Base-by-base conservation (phyloP, 2,113 vertebrate genomes). In the Phylloscopus trochilus region DNA sequence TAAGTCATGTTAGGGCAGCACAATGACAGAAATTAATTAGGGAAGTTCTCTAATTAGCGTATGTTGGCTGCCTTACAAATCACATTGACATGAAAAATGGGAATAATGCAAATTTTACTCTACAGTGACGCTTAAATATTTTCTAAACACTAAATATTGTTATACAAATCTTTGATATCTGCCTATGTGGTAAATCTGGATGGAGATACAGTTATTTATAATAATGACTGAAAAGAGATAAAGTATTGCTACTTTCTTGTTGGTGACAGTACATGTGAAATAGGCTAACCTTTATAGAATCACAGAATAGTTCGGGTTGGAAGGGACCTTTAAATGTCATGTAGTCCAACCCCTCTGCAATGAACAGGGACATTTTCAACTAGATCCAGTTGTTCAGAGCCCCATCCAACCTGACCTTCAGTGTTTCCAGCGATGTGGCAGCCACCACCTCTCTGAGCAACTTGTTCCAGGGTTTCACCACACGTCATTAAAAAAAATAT, bases 41-140 rank as follows among this genome's bases (percentile, higher is more conserved):
- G 56, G 41, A 92, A 79, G 66, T 83, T 90, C 26, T 88, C 41
- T 87, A 81, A 92, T 90, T 95, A 86, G 52, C 60, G 28, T 81
- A 67, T 13, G 14, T 60, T 94, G 93, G 31, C 93, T 94, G 90
- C 88, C 28, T 84, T 75, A 92, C 90, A 95, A 93, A 89, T 94
- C 26, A 72, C 4, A 8, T 81, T 93, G 94, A 77, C 90, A 91
- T 82, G 76, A 93, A 89, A 86, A 92, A 88, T 72, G n/a, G 51
- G 37, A 92, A 58, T 81, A 67, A 95, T 89, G 68, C 49, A 82
- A 93, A 92, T 69, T 91, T 64, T 68, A 46, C 23, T 72, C 41
- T 37, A 56, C 58, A 66, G 62, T 53, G 44, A 83, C 73, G 56
- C 55, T 90, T 90, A 94, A 94, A 91, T 94, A 96, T 96, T 95